These are phyloP conservation scores for Pangasius krempfi DNA, from an alignment of 2,797 vertebrate species.

Conservation along the genomic window DNA sequence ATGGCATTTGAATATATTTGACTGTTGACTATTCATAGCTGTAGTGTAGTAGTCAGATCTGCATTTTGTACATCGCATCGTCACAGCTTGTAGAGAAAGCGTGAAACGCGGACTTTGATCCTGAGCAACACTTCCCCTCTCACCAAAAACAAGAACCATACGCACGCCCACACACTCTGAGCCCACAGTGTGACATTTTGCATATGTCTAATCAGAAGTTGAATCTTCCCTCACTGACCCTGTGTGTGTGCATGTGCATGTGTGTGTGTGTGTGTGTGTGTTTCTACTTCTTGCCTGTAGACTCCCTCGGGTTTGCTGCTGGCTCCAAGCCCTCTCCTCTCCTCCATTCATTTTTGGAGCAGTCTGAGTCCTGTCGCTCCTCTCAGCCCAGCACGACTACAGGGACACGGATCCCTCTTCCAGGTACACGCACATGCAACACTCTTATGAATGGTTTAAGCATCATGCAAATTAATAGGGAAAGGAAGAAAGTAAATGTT, in stretches of 20 bases:
- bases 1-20: neutral
- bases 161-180: conserved; percentile 7
- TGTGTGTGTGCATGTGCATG: conserved; percentile 21
- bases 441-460: neutral
- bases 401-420: conserved; percentile 89
- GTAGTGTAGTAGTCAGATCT: neutral
- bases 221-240: conserved; percentile 24
- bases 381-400: conserved; percentile 90
- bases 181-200: conserved; percentile 5
- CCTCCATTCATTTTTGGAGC: conserved; percentile 96
- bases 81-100: neutral
- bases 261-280: conserved; percentile 25
- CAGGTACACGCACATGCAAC: conserved; percentile 77
- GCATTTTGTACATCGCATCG: neutral
- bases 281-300: conserved; percentile 69
- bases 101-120: conserved; percentile 1
- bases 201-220: conserved; percentile 17
- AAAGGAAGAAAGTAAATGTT: neutral
- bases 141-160: conserved; percentile 34
- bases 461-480: neutral
- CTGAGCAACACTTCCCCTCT: conserved; percentile 22
- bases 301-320: conserved; percentile 91
- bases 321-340: conserved; percentile 90
- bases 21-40: neutral
- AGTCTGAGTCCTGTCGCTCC: conserved; percentile 93